phyloP scores from a whole-genome alignment of 2,113 vertebrate species.

The Argyrosomus japonicus region DNA sequence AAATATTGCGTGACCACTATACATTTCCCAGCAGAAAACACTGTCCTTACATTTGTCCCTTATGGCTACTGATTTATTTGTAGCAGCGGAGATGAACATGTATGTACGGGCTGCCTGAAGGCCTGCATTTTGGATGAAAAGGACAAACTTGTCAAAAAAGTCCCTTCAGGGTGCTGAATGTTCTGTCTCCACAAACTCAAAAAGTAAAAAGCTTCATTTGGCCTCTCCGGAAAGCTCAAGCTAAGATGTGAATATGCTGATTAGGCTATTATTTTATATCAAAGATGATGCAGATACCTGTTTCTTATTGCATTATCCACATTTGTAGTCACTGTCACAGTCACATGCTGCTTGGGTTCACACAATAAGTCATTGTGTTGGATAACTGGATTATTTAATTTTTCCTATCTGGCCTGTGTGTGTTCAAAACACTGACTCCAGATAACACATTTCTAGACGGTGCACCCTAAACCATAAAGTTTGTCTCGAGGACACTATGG shows the following conservation, averaged over 20 bases:
- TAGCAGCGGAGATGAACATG: background rate
- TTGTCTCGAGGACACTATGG: background rate
- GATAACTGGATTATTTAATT: background rate
- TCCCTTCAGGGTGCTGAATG: constrained; percentile 5
- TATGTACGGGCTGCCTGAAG: background rate
- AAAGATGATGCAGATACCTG: background rate
- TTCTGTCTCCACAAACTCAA: background rate
- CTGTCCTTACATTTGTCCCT: background rate
- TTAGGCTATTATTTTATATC: background rate
- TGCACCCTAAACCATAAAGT: background rate
- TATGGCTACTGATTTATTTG: background rate
- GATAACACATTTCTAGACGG: background rate
- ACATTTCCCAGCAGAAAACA: background rate
- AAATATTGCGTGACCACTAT: background rate
- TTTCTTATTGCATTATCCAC: background rate
- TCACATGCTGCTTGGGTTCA: background rate
- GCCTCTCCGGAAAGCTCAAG: background rate
- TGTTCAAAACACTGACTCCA: background rate
- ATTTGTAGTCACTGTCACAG: background rate
- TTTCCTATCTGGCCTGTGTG: background rate
- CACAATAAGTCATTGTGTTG: constrained; percentile 3
- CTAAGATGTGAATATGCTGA: background rate
- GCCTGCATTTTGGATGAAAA: constrained; percentile 1
- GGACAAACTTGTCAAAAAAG: background rate
- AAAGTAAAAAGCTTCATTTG: background rate